These are phyloP conservation scores for Poeciliopsis presidionis DNA, from an alignment of 2,797 vertebrate genomes.

Conservation along the genomic window DNA sequence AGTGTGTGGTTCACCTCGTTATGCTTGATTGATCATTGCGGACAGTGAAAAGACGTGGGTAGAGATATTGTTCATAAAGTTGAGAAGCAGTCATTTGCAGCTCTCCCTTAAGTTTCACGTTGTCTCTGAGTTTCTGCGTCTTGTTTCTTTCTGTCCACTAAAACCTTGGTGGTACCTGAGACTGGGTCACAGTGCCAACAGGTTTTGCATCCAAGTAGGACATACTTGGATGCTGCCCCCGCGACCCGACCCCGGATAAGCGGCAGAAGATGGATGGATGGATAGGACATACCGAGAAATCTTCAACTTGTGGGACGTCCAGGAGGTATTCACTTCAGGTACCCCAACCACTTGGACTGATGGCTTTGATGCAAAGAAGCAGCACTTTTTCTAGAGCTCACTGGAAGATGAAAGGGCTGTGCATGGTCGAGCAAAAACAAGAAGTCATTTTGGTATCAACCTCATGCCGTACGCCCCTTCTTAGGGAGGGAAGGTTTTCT, in stretches of 20 bases:
- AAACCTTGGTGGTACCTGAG: neutral
- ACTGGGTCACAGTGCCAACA: neutral
- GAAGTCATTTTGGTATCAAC: too few relatives aligned
- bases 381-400: neutral
- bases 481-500: too few relatives aligned
- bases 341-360: neutral
- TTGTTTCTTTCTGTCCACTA: neutral
- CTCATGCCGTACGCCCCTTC: too few relatives aligned
- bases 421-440: too few relatives aligned
- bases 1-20: neutral
- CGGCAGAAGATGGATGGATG: too few relatives aligned
- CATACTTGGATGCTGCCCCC: too few relatives aligned
- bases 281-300: neutral
- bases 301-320: neutral
- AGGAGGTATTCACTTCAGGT: neutral
- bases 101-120: slow-evolving; percentile 11
- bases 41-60: slow-evolving; percentile 16
- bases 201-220: neutral
- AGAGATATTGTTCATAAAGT: slow-evolving; percentile 30
- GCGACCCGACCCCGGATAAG: too few relatives aligned
- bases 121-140: neutral
- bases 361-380: neutral
- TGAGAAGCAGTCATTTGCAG: slow-evolving; percentile 15
- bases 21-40: neutral
- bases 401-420: neutral